phyloP scores from a whole-genome alignment of 2,113 vertebrate genomes.

The Nothocercus julius region DNA sequence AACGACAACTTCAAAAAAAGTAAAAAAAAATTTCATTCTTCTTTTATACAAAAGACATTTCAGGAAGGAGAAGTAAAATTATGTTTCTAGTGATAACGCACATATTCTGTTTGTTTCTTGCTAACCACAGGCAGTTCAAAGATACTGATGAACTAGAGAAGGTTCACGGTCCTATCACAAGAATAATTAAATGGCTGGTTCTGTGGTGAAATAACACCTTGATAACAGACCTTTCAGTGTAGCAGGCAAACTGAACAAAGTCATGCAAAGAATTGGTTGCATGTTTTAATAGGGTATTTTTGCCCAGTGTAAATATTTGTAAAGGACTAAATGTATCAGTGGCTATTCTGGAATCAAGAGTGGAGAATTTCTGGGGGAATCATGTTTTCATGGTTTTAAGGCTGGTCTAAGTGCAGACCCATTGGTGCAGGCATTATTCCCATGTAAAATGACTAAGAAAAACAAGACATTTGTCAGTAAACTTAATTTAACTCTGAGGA shows the following conservation, averaged over 20 bases:
- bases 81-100: not conserved
- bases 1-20: not conserved
- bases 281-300: not conserved
- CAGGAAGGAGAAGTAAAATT: not conserved
- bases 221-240: not conserved
- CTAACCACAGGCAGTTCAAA: not conserved
- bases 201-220: not conserved
- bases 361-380: not conserved
- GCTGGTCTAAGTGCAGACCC: not conserved
- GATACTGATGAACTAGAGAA: not conserved
- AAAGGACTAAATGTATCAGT: not conserved
- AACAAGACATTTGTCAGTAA: not conserved
- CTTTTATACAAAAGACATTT: not conserved
- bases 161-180: not conserved
- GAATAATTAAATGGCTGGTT: not conserved
- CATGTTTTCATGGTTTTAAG: not conserved
- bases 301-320: not conserved
- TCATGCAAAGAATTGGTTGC: not conserved
- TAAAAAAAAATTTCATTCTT: not conserved
- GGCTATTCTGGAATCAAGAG: not conserved
- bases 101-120: not conserved
- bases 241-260: not conserved
- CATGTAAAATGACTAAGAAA: not conserved
- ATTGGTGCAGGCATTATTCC: not conserved
- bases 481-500: not conserved